Base-by-base conservation (phyloP, 2,113 vertebrate genomes). In the Rhea americana region DNA sequence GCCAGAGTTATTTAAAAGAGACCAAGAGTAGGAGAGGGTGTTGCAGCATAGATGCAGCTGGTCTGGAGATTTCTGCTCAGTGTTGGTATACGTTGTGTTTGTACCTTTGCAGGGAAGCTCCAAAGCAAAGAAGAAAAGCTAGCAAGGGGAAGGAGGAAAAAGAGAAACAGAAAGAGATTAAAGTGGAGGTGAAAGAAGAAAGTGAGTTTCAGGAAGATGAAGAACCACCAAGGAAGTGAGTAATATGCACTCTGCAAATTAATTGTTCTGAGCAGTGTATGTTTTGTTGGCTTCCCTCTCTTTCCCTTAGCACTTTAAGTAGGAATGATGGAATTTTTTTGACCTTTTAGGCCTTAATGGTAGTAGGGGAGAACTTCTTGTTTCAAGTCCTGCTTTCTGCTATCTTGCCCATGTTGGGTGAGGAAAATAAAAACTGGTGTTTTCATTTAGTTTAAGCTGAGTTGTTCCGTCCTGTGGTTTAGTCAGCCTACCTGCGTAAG, bases 141-240 rank as follows among this genome's bases (percentile, higher is more conserved):
- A 96, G 95, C 19, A 98, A 98, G 92, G 97, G 95, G 61, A 99
- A 98, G 93, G 98, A 99, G 91, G 99, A 98, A 81, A 98, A 98
- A 84, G 97, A 98, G 82, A 97, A 97, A 88, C 95, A 97, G 93
- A 98, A 98, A 48, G 98, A 98, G 82, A 98, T 98, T 92, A 98
- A 98, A 96, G 98, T 98, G 68, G 98, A 99, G 87, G 98, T 99
- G 66, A 99, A 99, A 97, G 97, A 98, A 93, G 98, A 99, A 93
- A 98, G 97, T 62, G 98, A 99, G 93, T 96, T 97, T 80, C 98
- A 91, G 76, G 99, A 99, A 65, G 98, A 98, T 72, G 98, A 98
- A 3, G 99, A 99, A n/a, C 98, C 98, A 28, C 99, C 99, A 43
- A 99, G 99, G 94, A 99, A 99, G 99, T 99, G 93, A 98, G 99